phyloP scores from a whole-genome alignment of 2,113 vertebrate species.

The Axis porcinus region DNA sequence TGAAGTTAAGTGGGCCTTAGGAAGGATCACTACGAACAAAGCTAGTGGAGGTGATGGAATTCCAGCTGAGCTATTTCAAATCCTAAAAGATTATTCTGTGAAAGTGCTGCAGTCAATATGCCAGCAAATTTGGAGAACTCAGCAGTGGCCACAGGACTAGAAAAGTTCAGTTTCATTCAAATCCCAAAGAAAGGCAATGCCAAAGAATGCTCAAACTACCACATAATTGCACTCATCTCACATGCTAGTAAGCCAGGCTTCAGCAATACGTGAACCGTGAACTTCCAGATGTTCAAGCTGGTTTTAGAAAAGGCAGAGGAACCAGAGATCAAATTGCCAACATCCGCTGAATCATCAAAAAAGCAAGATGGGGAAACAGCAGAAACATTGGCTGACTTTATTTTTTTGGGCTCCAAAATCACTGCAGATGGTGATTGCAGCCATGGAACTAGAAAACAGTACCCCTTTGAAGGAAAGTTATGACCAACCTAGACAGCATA shows the following conservation, averaged over 20 bases:
- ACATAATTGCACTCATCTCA: background rate
- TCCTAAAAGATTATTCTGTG: too few relatives aligned
- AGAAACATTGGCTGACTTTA: background rate
- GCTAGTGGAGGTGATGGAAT: too few relatives aligned
- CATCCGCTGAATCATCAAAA: background rate
- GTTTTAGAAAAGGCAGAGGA: background rate
- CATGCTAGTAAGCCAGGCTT: background rate
- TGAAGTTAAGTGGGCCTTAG: too few relatives aligned
- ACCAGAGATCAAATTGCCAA: background rate
- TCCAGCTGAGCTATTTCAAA: too few relatives aligned
- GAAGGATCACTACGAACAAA: too few relatives aligned
- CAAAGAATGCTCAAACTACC: background rate
- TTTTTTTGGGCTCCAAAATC: fast-evolving
- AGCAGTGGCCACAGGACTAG: too few relatives aligned
- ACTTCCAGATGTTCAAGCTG: background rate
- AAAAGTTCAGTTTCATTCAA: background rate
- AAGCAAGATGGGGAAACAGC: background rate
- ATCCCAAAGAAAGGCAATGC: background rate
- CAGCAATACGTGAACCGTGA: fast-evolving
- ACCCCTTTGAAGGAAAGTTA: background rate
- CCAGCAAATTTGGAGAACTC: too few relatives aligned
- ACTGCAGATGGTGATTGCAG: background rate
- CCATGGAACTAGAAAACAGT: background rate
- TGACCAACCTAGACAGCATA: background rate
- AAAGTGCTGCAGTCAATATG: too few relatives aligned